These are phyloP conservation scores for Acleris cristana DNA, from an alignment of 2,888 invertebrate species.

Conservation along the genomic window DNA sequence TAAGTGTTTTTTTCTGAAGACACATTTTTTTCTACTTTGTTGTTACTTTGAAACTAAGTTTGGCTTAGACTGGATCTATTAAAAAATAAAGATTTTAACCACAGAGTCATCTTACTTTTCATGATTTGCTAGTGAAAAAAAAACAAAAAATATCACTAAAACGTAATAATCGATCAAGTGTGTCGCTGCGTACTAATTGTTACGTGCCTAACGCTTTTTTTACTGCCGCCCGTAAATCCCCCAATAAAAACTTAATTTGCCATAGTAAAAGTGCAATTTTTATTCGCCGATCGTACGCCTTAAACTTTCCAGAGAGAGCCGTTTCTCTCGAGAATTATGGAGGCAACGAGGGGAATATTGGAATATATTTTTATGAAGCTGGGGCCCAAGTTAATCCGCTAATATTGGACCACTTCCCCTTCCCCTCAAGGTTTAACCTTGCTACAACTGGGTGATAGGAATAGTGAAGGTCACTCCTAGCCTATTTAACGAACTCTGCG, in stretches of 20 bases:
- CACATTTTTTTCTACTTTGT: too few species aligned
- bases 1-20: too few species aligned
- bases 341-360: conserved; percentile 74
- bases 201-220: conserved; percentile 45
- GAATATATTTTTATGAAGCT: conserved; percentile 77
- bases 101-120: too few species aligned
- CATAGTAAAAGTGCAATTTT: conserved; percentile 77
- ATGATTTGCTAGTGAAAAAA: too few species aligned
- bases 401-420: conserved; percentile 65
- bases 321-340: conserved; percentile 74
- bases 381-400: conserved; percentile 75
- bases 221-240: conserved; percentile 63
- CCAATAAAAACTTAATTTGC: conserved; percentile 76
- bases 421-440: conserved; percentile 63
- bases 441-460: conserved; percentile 42
- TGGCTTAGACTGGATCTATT: too few species aligned
- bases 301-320: conserved; percentile 74
- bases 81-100: too few species aligned
- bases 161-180: too few species aligned
- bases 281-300: conserved; percentile 75
- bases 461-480: too few species aligned
- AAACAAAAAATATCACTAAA: too few species aligned
- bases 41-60: too few species aligned
- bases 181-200: conserved; percentile 38
- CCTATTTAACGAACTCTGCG: too few species aligned